These are phyloP conservation scores for Crenuchus spilurus DNA, from an alignment of 2,797 vertebrate genomes.

Conservation along the genomic window DNA sequence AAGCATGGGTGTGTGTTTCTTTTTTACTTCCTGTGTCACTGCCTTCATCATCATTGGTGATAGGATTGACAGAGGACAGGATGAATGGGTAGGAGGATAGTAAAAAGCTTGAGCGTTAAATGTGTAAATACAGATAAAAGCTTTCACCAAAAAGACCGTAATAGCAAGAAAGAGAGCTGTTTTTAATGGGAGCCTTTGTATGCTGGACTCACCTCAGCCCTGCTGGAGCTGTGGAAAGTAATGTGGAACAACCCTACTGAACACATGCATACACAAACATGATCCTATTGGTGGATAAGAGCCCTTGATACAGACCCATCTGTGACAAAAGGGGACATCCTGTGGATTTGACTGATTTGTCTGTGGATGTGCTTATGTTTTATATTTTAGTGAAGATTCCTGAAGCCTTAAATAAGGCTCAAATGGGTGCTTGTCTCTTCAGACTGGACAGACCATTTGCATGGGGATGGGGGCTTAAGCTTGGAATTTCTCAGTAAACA, in stretches of 20 bases:
- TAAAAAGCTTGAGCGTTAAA: neutral
- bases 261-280: neutral
- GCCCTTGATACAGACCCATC: neutral
- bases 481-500: no score
- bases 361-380: conserved; percentile 24
- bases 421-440: neutral
- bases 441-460: conserved; percentile 6
- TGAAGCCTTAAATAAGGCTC: neutral
- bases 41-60: conserved; percentile 54
- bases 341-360: conserved; percentile 20
- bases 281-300: neutral
- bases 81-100: conserved; percentile 1
- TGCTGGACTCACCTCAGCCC: neutral
- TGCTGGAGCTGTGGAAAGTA: conserved; percentile 10
- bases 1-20: conserved; percentile 47
- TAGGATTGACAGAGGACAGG: conserved; percentile 56
- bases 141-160: conserved; percentile 45
- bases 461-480: conserved; percentile 5
- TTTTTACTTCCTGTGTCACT: conserved; percentile 33
- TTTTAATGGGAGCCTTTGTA: neutral
- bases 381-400: conserved; percentile 36
- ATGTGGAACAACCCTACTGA: neutral
- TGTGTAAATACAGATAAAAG: conserved; percentile 35
- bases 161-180: conserved; percentile 8
- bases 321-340: neutral